These are phyloP conservation scores for Aphidius ervi DNA, from an alignment of 1,140 invertebrate species.

Conservation along the genomic window DNA sequence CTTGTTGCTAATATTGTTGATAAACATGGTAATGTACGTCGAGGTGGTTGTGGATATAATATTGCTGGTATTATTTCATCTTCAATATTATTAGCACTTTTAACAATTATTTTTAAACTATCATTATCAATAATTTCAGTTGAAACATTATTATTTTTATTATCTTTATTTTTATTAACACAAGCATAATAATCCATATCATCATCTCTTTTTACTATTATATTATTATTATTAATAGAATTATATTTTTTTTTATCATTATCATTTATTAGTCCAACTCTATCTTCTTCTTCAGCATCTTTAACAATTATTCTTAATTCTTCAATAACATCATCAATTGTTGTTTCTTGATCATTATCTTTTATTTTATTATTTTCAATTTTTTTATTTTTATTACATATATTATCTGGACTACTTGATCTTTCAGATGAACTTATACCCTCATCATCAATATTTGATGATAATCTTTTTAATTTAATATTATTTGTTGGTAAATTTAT, in stretches of 20 bases:
- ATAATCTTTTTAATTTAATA: constrained; percentile 31
- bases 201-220: neutral
- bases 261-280: constrained; percentile 4
- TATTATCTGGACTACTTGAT: constrained; percentile 64
- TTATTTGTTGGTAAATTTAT: constrained; percentile 7
- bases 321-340: constrained; percentile 83
- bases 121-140: constrained; percentile 32
- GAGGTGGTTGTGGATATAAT: constrained; percentile 61
- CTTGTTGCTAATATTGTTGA: constrained; percentile 39
- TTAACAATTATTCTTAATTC: constrained; percentile 80
- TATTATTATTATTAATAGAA: neutral
- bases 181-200: neutral
- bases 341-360: constrained; percentile 74
- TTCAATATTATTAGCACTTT: constrained; percentile 51
- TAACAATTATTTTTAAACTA: constrained; percentile 47
- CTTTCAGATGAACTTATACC: constrained; percentile 80
- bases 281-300: constrained; percentile 68
- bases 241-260: neutral
- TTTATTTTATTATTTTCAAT: constrained; percentile 30
- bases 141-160: neutral
- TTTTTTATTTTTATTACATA: constrained; percentile 32
- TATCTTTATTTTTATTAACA: neutral
- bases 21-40: constrained; percentile 46
- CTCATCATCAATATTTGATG: constrained; percentile 79
- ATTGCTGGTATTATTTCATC: constrained; percentile 60